Conservation (phyloP, 2,113 vertebrate species). For the Triplophysa siluroides region DNA sequence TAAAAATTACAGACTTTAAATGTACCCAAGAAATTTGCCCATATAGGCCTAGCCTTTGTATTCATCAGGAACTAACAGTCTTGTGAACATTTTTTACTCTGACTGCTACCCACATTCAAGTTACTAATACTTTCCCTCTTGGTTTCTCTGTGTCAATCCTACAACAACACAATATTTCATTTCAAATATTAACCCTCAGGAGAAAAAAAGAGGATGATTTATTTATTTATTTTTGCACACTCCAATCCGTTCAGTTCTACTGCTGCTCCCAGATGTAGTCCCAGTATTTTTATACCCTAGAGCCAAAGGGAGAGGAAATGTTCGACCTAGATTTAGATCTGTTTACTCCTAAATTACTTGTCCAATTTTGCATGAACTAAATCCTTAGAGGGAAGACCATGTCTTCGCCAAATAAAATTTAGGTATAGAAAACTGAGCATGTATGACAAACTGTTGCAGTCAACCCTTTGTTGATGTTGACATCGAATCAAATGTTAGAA, state of each 20-base stretch:
- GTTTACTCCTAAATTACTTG: conserved; percentile 32
- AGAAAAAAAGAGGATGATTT: background rate
- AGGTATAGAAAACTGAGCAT: background rate
- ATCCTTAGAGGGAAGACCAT: background rate
- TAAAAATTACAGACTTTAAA: too few relatives aligned
- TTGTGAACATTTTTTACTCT: too few relatives aligned
- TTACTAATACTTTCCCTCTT: too few relatives aligned
- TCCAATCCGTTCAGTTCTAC: background rate
- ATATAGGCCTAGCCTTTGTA: too few relatives aligned
- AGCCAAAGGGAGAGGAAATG: conserved; percentile 31
- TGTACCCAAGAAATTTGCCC: too few relatives aligned
- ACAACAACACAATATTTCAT: background rate
- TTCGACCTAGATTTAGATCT: conserved; percentile 45
- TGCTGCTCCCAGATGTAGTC: background rate
- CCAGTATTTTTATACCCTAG: background rate
- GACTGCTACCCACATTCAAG: too few relatives aligned
- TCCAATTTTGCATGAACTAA: conserved; percentile 36
- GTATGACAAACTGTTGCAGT: background rate
- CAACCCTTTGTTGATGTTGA: too few relatives aligned
- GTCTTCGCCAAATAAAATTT: conserved; percentile 30
- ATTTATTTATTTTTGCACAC: conserved; percentile 4
- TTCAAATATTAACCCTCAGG: conserved; percentile 5
- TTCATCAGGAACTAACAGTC: too few relatives aligned
- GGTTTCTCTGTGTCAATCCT: too few relatives aligned
- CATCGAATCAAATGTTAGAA: too few relatives aligned